These are phyloP conservation scores for Acrobasis suavella DNA, from an alignment of 2,888 invertebrate species.

Conservation along the genomic window DNA sequence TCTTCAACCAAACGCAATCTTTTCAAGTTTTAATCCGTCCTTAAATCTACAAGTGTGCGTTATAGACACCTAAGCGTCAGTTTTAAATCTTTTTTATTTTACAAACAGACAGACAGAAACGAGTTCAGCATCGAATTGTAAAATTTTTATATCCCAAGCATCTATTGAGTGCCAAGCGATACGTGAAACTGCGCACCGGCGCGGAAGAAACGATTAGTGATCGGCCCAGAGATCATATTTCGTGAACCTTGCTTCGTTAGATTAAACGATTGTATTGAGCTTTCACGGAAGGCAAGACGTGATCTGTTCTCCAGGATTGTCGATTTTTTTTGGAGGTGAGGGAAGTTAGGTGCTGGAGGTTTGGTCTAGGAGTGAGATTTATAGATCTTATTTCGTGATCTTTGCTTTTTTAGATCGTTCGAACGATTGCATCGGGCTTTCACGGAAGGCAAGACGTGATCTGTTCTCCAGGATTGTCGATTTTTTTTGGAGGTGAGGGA, in stretches of 20 bases:
- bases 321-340: conserved; percentile 22
- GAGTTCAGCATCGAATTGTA: conserved; percentile 21
- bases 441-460: conserved; percentile 34
- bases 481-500: conserved; percentile 21
- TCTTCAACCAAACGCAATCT: too few species aligned
- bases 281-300: conserved; percentile 36
- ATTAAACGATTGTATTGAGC: conserved; percentile 42
- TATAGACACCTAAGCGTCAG: too few species aligned
- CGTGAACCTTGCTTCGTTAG: conserved; percentile 42
- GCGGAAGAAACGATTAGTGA: conserved; percentile 71
- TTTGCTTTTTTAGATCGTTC: conserved; percentile 41
- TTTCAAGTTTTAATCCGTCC: too few species aligned
- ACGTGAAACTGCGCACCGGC: conserved; percentile 62
- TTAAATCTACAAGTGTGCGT: too few species aligned
- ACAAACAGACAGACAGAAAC: too few species aligned
- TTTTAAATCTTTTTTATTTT: not conserved
- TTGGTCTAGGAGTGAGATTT: conserved; percentile 37
- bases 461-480: conserved; percentile 24
- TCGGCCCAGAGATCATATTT: conserved; percentile 64
- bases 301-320: conserved; percentile 26
- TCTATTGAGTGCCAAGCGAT: conserved; percentile 58
- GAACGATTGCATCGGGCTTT: conserved; percentile 43
- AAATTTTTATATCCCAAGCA: conserved; percentile 36
- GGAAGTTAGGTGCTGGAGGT: too few species aligned
- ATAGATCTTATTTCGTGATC: conserved; percentile 60